Conservation (phyloP, 2,888 invertebrate species). For the Seira musarum region DNA sequence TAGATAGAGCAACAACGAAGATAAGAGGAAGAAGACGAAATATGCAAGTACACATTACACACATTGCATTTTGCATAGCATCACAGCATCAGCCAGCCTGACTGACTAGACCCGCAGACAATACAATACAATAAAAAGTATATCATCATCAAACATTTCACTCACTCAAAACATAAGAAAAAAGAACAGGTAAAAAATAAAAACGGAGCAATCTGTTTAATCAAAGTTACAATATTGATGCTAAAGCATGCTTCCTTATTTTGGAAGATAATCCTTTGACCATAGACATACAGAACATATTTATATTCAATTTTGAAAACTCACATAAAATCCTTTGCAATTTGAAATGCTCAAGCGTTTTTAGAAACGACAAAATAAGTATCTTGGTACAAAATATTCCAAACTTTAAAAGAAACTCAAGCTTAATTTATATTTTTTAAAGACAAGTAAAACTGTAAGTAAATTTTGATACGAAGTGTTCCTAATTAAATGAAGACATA, state of each 20-base stretch:
- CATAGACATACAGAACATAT: not conserved
- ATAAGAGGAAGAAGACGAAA: too few relatives aligned
- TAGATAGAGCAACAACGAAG: too few relatives aligned
- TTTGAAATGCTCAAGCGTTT: conserved; percentile 7
- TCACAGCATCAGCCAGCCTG: not conserved
- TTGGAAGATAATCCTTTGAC: not conserved
- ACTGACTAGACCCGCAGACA: not conserved
- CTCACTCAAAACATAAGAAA: conserved; percentile 18
- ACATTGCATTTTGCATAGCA: not conserved
- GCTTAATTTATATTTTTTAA: not conserved
- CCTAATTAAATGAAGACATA: conserved; percentile 14
- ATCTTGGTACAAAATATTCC: conserved; percentile 4
- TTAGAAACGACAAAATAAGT: conserved; percentile 2
- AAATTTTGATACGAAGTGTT: conserved; percentile 5
- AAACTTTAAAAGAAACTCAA: not conserved
- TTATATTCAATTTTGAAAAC: not conserved
- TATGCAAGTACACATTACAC: too few relatives aligned
- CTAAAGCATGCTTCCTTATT: conserved; percentile 8
- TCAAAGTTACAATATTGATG: conserved; percentile 7
- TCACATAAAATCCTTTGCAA: not conserved
- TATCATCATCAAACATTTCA: conserved; percentile 1
- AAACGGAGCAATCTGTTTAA: conserved; percentile 29
- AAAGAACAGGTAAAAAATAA: conserved; percentile 22
- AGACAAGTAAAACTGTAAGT: not conserved
- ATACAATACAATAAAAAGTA: not conserved